Evolutionary conservation across 2,797 vertebrate genomes (phyloP), one percentile per base, ranked within the genome.

Genomic region (Enteromius mattozi): DNA sequence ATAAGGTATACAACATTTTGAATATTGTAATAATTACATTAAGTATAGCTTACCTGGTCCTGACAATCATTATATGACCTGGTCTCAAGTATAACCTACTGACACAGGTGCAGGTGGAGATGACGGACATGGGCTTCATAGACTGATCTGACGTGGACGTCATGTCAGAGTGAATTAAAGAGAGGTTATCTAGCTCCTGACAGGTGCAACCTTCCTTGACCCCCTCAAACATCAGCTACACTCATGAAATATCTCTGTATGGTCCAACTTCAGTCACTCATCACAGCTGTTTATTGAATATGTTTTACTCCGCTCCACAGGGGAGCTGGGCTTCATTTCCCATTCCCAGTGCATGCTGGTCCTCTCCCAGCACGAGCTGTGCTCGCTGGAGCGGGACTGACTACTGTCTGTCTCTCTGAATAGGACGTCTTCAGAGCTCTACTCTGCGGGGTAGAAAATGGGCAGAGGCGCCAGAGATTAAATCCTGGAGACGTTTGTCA

Each of bases 251-350:
- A 42, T 78, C 76, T 51, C 24, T 6, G 16, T 65, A 49, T 3
- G 54, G 24, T 49, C 51, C 65, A 85, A 47, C 71, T 77, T 17
- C 47, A 56, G 45, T 75, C 78, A 47, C 72, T 87, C 72, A 35
- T 82, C 78, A 13, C 76, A 33, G 40, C 69, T 40, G 61, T 59
- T 72, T 56, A 86, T 84, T 82, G 45, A 82, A 84, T 49, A 51
- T 56, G 13, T 80, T 85, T 74, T 82, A 47, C n/a, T 54, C 61
- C n/a, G 12, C 77, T 83, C 71, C 68, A 71, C 82, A 54, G 84
- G 84, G 59, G 49, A 77, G 45, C n/a, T 2, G n/a, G 65, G 63
- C 56, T 85, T 85, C 74, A 85, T 88, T 88, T 86, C 83, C 87
- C 83, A 84, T 86, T 81, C 76, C 17, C 80, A 42, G 68, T 80